These are phyloP conservation scores for Halocynthia aurantium DNA, from an alignment of 23 tunicate species.

Conservation along the genomic window DNA sequence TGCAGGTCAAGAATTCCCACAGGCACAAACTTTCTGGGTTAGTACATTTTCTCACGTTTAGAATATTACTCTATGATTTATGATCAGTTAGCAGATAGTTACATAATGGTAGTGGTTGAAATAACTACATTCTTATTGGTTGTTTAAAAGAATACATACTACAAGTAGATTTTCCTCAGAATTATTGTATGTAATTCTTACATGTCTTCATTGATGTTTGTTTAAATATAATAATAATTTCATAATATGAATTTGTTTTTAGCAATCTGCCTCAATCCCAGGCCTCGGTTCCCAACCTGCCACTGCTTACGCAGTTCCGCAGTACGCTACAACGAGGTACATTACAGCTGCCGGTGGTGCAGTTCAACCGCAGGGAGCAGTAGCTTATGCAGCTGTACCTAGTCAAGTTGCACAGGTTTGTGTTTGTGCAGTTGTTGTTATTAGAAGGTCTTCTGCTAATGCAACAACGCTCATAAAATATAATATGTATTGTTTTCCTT, in stretches of 20 bases:
- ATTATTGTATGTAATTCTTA: not conserved
- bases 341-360: conserved; percentile 48
- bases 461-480: not conserved
- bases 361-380: conserved; percentile 12
- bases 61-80: not conserved
- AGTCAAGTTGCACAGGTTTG: conserved; percentile 21
- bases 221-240: too few species aligned
- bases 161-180: not conserved
- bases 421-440: not conserved
- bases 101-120: not conserved
- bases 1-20: conserved; percentile 21
- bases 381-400: conserved; percentile 23
- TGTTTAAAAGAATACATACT: not conserved
- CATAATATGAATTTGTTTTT: not conserved
- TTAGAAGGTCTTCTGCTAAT: not conserved
- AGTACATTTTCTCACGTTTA: not conserved
- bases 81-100: not conserved
- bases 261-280: conserved; percentile 16
- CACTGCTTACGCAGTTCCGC: conserved; percentile 55
- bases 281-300: conserved; percentile 52
- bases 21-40: conserved; percentile 12
- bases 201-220: too few species aligned
- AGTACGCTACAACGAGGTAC: conserved; percentile 55
- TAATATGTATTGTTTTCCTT: not conserved
- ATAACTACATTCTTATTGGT: not conserved